Evolutionary conservation across 2,113 vertebrate genomes (phyloP).

Genomic region (Mellivora capensis): DNA sequence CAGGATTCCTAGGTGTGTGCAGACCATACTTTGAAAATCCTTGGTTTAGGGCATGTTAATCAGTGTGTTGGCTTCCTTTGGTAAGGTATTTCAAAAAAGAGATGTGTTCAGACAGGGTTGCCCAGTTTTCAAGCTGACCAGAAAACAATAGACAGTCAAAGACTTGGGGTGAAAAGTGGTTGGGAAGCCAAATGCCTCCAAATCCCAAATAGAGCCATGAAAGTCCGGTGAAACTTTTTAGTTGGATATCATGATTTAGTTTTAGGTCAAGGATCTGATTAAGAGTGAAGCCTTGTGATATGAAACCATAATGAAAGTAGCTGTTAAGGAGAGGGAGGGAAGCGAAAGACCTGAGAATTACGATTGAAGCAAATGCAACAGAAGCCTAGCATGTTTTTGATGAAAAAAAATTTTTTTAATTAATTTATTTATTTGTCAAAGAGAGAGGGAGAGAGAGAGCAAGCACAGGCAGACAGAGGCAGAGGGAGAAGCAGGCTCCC

Average conservation of each 20-base stretch:
- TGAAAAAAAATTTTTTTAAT: neutral
- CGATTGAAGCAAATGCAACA: neutral
- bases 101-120: neutral
- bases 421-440: too few species aligned
- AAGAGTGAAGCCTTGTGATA: neutral
- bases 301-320: neutral
- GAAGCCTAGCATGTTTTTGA: neutral
- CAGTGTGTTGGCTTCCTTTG: neutral
- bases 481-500: too few species aligned
- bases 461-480: too few species aligned
- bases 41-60: neutral
- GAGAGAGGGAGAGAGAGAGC: too few species aligned
- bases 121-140: neutral
- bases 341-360: neutral
- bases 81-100: neutral
- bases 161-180: neutral
- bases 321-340: neutral
- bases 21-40: neutral
- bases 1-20: neutral
- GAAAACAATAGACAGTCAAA: neutral
- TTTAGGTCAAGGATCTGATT: neutral
- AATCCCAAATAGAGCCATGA: neutral
- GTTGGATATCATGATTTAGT: neutral
- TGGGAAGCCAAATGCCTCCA: neutral
- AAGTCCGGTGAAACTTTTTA: neutral